Evolutionary conservation across 2,113 vertebrate genomes (phyloP), one percentile per base, ranked within the genome.

Genomic region (Oceanites oceanicus): DNA sequence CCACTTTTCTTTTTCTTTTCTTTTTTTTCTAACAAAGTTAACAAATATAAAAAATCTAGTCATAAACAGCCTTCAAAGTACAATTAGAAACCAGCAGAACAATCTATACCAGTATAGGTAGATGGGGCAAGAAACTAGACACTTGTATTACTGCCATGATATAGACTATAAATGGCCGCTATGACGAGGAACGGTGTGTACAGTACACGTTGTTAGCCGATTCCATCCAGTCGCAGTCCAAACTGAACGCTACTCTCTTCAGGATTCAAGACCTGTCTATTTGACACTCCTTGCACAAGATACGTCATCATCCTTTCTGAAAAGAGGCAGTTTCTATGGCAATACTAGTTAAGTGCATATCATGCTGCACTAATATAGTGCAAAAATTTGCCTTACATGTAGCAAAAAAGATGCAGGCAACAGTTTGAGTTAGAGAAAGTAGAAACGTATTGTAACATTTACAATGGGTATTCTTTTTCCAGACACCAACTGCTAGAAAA

Each of bases 311-410:
- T 98, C 98, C 98, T 98, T 98, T 97, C 81, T 97, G 98, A 98
- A 98, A 98, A 98, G 99, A 99, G 98, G 98, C 98, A 98, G 98
- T 98, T 98, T 98, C 98, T 98, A 99, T 98, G 99, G 99, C 99
- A 98, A 98, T 98, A 98, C 97, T 98, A 98, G 98, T 98, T 98
- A 97, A 99, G 98, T 99, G 98, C 98, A 99, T 99, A 99, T 98
- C 99, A 99, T 98, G 99, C 99, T 99, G 99, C 99, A 99, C 99
- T 99, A 99, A 99, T 99, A 99, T 99, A 99, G 99, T 99, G 99
- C 99, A 99, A 99, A 98, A 98, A 98, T 98, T 98, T 97, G 98
- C 98, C 99, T 99, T 99, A 98, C 98, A 97, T 93, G 89, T 97
- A 98, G 98, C 97, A 98, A 98, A 98, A 98, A 98, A 97, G 97